Base-by-base conservation (phyloP, 1,140 invertebrate genomes). In the Odontomachus brunneus region DNA sequence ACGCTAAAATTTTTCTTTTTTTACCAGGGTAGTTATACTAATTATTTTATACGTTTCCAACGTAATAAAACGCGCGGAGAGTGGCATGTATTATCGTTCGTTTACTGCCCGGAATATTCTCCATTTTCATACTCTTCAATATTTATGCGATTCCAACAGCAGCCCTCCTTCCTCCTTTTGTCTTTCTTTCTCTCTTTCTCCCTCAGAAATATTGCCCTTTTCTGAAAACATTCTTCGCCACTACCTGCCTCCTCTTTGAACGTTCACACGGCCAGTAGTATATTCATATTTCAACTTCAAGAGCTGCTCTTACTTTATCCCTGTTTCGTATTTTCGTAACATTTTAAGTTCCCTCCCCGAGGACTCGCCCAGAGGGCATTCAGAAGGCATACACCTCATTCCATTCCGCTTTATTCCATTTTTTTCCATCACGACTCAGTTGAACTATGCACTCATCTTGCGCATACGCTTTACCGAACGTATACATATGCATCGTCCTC, bases 271-370 rank as follows among this genome's bases (percentile, higher is more conserved):
- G 75, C 67, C 75, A 80, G 65, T 80, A 80, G 65, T 80, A 67
- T 76, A 80, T 80, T 71, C 75, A 80, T 80, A 80, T 80, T 80
- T 80, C 65, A 80, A 69, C 65, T 80, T 80, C 51, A 80, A 80
- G 75, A 80, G 75, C 75, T 71, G 71, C 65, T 80, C 75, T 80
- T 80, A 80, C 75, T 80, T 80, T 80, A 80, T 57, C n/a, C 75
- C 29, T 69, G 75, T 80, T 71, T 69, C 65, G 65, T 80, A 80
- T 80, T 80, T 80, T 80, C 65, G 75, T 80, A 80, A 80, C 75
- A 80, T 80, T 80, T 71, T 80, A 80, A 80, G 75, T 80, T 80
- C 33, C 38, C 53, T 80, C 65, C 75, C 75, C 38, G 75, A 59
- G 75, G 75, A 65, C 24, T 80, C 44, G 75, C 51, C 75, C 75